A percentile compares a stretch with the other conserved stretches of the same genome.
phyloP scores from a whole-genome alignment of 1,140 invertebrate species.

The Cylas formicarius region DNA sequence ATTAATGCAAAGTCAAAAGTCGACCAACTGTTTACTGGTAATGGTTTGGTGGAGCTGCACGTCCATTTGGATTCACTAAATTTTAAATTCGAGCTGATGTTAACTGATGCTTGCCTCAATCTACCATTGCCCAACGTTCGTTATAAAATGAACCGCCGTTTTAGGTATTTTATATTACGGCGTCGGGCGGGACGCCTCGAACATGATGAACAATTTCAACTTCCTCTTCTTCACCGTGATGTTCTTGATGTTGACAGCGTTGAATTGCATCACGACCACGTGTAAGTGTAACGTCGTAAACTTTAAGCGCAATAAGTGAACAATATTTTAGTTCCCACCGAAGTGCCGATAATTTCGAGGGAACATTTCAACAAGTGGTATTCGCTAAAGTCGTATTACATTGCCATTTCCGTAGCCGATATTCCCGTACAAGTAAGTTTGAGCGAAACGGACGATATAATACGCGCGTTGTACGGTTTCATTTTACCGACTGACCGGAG shows the following conservation, averaged over 20 bases:
- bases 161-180: conserved; percentile 66
- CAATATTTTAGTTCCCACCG: conserved; percentile 70
- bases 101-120: no score
- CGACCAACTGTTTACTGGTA: no score
- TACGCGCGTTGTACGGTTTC: no score
- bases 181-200: conserved; percentile 53
- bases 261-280: conserved; percentile 76
- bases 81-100: conserved; percentile 2
- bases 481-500: no score
- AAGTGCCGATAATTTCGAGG: conserved; percentile 72
- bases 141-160: conserved; percentile 6
- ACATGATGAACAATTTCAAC: conserved; percentile 37
- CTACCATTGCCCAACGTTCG: neutral
- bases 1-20: no score
- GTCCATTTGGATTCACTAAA: no score
- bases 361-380: conserved; percentile 95
- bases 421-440: conserved; percentile 68
- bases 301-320: conserved; percentile 1
- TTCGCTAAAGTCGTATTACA: conserved; percentile 80
- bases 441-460: conserved; percentile 4
- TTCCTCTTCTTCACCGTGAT: conserved; percentile 37
- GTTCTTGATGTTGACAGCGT: conserved; percentile 52
- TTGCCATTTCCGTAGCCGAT: conserved; percentile 77
- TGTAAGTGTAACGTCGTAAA: conserved; percentile 35
- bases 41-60: no score